Percentiles rank a stretch among this genome's conserved stretches.
Evolutionary conservation across 2,113 vertebrate species (phyloP).

Genomic region (Excalfactoria chinensis): DNA sequence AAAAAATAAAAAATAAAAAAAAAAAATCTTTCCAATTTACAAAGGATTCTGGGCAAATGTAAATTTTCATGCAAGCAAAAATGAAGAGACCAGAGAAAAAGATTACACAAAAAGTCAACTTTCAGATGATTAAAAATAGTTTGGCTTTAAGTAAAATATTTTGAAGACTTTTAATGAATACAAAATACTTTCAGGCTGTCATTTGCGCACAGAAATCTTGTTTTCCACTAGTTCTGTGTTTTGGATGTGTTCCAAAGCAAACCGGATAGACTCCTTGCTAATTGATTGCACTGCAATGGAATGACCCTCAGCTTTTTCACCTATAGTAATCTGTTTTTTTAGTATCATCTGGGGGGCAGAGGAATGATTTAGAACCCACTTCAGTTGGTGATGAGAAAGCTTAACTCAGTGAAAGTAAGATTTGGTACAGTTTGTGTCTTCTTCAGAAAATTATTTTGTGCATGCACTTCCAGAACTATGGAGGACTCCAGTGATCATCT

Average conservation of each 20-base stretch:
- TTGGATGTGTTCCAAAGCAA: background rate
- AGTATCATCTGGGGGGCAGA: accelerated
- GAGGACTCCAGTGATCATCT: background rate
- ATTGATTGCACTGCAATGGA: background rate
- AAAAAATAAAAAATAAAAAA: background rate
- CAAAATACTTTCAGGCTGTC: background rate
- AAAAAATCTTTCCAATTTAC: background rate
- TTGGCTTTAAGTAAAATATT: background rate
- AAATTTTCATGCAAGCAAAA: background rate
- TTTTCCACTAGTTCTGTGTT: background rate
- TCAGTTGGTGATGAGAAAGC: background rate
- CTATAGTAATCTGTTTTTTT: background rate
- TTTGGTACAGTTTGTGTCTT: background rate
- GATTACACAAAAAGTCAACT: background rate
- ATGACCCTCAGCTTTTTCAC: background rate
- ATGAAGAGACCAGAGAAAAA: background rate
- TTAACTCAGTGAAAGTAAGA: background rate
- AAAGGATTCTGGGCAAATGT: background rate
- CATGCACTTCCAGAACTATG: background rate
- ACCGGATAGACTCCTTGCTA: background rate
- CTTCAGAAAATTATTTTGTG: background rate
- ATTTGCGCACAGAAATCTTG: background rate
- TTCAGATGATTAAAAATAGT: background rate
- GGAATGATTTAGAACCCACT: accelerated
- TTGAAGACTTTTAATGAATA: background rate